Evolutionary conservation across 2,113 vertebrate genomes (phyloP), one percentile per base, ranked within the genome.

Genomic region (Chitala chitala): DNA sequence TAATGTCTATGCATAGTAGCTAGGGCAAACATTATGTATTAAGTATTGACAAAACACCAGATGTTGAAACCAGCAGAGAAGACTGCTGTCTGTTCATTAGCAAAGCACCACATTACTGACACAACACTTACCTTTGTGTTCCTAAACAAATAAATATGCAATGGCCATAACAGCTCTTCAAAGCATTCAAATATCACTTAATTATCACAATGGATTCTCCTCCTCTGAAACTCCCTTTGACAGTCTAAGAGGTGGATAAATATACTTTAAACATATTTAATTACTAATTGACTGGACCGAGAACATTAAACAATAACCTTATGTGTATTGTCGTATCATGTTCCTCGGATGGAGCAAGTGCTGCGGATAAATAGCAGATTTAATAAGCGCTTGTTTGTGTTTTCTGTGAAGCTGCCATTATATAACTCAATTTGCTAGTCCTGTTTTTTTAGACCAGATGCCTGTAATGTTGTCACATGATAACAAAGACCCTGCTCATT

Each of bases 281-380:
- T 68, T 74, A 69, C 76, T 63, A 72, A 66, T 68, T 75, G 61
- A 76, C 78, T 29, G 59, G 55, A 72, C 73, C 44, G 59, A 65
- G 58, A 48, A 42, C 26, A 46, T 58, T 15, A 29, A 48, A 69
- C 61, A 72, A 72, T 44, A 6, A 22, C 2, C n/a, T 1, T 33
- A 10, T 74, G 66, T 72, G 38, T 59, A 12, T 65, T 36, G 44
- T 26, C 9, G 50, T 17, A 73, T 68, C n/a, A 24, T 31, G 31
- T 61, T 59, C 15, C 63, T 26, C 48, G 17, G 64, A 17, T 58
- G 36, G 54, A 1, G 15, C 55, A 44, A 58, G 58, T 36, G 38
- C 15, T 36, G 17, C 50, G 58, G 1, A 22, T 36, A 40, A 50
- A 26, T 51, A 24, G 44, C 17, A 26, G 38, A 36, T 63, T 36